phyloP scores from a whole-genome alignment of 1,140 invertebrate species.

The Rhagoletis zephyria region DNA sequence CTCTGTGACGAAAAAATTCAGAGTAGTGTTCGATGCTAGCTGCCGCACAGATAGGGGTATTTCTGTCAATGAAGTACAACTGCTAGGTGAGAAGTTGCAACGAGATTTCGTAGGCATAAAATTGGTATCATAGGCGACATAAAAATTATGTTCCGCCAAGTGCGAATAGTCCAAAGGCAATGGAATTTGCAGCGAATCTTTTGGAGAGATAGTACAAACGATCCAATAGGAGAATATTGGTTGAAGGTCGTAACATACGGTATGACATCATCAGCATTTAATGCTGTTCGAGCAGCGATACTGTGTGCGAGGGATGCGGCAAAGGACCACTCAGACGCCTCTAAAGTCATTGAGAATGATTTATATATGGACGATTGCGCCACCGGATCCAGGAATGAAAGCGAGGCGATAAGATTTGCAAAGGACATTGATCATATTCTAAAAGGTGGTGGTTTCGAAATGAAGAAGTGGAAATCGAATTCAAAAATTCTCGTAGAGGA shows the following conservation, averaged over 20 bases:
- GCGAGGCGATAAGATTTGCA: not conserved
- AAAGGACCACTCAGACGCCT: not conserved
- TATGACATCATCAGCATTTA: no score
- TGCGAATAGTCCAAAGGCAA: no score
- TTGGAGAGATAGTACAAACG: no score
- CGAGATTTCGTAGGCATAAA: not conserved
- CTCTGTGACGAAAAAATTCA: no score
- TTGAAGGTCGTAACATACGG: no score
- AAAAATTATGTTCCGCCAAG: not conserved
- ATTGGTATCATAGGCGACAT: no score
- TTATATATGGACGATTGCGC: not conserved
- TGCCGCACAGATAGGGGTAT: not conserved
- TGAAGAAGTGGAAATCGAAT: not conserved
- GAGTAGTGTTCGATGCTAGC: no score
- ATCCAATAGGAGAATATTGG: no score
- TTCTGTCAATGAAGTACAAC: not conserved
- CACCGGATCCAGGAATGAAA: not conserved
- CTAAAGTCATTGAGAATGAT: not conserved
- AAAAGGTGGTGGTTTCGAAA: not conserved
- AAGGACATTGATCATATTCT: not conserved
- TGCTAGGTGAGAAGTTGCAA: not conserved
- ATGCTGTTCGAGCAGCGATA: not conserved
- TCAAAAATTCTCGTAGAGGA: not conserved
- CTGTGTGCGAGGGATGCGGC: not conserved
- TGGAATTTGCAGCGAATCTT: no score